Evolutionary conservation across 2,888 invertebrate genomes (phyloP).

Genomic region (Cloeon dipterum): DNA sequence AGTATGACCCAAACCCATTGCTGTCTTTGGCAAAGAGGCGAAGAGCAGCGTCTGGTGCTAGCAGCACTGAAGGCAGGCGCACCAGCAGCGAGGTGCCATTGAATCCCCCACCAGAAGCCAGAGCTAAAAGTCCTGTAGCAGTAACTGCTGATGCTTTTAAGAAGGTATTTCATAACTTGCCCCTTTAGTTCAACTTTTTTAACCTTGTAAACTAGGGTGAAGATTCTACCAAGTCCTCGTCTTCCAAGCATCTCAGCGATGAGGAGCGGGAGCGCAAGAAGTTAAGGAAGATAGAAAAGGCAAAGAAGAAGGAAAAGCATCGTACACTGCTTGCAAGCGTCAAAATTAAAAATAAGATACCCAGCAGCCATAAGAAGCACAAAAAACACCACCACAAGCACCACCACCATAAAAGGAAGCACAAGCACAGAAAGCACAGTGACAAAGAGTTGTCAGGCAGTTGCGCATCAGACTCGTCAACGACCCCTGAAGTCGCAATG

Average conservation of each 20-base stretch:
- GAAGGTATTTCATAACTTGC: too few species aligned
- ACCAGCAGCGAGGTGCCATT: constrained; percentile 5
- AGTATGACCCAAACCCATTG: constrained; percentile 62
- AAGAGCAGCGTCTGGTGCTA: constrained; percentile 38
- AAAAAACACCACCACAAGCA: constrained; percentile 31
- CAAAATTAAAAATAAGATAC: neutral
- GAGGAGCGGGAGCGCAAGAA: constrained; percentile 8
- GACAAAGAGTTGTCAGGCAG: too few species aligned
- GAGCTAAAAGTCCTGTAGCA: too few species aligned
- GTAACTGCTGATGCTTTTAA: too few species aligned
- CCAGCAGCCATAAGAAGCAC: constrained; percentile 5
- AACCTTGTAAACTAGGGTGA: too few species aligned
- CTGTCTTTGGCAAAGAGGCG: constrained; percentile 52
- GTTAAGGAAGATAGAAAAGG: constrained; percentile 22
- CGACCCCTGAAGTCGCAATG: neutral
- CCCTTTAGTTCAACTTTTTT: too few species aligned
- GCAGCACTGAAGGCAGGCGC: constrained; percentile 16
- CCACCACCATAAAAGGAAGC: constrained; percentile 48
- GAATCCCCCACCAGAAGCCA: too few species aligned
- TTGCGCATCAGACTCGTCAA: neutral
- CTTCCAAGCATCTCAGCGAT: neutral
- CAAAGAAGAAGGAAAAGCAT: constrained; percentile 22
- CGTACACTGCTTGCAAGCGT: constrained; percentile 3
- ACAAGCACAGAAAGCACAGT: constrained; percentile 32
- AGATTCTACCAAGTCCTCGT: too few species aligned